Conservation (phyloP, 2,797 vertebrate species). For the Danio albolineatus region DNA sequence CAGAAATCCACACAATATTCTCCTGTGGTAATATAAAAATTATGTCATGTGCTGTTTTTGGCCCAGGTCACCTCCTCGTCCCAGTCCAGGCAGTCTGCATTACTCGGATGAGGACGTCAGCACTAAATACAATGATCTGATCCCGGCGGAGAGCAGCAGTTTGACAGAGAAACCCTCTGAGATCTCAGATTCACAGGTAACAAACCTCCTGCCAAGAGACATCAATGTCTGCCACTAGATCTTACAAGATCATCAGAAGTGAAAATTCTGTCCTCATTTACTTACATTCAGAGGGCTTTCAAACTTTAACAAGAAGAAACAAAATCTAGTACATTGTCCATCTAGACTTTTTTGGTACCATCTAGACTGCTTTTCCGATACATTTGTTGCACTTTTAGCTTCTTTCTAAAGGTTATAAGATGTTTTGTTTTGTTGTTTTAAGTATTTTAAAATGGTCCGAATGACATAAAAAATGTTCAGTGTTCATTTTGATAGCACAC, state of each 20-base stretch:
- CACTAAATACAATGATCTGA: constrained; percentile 95
- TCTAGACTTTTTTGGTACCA: not conserved
- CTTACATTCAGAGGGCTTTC: not conserved
- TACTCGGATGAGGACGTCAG: constrained; percentile 97
- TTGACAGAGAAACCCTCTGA: constrained; percentile 96
- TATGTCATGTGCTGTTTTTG: not conserved
- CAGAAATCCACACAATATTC: not conserved
- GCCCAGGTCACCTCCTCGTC: constrained; percentile 90
- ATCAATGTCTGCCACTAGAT: not conserved
- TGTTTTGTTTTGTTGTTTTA: too few relatives aligned
- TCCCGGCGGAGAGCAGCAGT: constrained; percentile 96
- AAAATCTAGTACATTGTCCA: not conserved
- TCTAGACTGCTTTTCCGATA: not conserved
- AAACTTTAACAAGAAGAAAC: not conserved
- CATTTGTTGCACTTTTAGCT: not conserved
- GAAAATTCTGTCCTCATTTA: not conserved
- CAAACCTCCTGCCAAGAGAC: not conserved
- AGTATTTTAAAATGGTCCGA: too few relatives aligned
- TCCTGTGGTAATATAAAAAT: not conserved
- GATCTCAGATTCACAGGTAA: constrained; percentile 95
- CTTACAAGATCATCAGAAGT: not conserved
- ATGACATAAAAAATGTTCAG: too few relatives aligned
- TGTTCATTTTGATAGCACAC: too few relatives aligned
- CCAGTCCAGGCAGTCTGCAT: constrained; percentile 95
- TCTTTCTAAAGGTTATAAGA: not conserved